Base-by-base conservation (phyloP, 1,140 invertebrate genomes). In the Meloidogyne exigua region DNA sequence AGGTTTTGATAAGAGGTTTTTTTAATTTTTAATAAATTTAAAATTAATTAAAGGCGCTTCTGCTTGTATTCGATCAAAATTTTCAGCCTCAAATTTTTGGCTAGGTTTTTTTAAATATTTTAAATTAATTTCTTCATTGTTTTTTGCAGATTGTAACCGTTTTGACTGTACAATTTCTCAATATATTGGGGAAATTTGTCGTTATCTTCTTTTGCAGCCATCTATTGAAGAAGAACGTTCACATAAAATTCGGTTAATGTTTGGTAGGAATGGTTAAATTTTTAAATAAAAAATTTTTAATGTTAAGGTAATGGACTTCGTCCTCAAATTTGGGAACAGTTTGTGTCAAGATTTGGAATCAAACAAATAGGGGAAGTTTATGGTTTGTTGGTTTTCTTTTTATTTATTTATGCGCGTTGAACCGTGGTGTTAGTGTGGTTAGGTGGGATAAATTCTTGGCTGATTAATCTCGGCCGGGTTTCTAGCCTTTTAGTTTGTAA, bases 171-270 rank as follows among this genome's bases (percentile, higher is more conserved):
- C 96, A 82, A 95, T 96, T 90, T 91, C 92, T 87, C 96, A 99
- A 87, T 99, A 99, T 87, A 98, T 99, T 85, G 96, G 96, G 13
- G 96, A 99, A 90, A 96, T 98, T 91, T 97, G 95, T 87, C 92
- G 96, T 13, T 99, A 99, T 89, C 91, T 99, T 36, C 89, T 99
- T 74, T 92, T 94, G n/a, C 93, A 94, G 67, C 92, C 93, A 15
- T 89, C 90, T 3, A 91, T 91, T 75, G 90, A 92, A 1, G 91
- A 92, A 67, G 95, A 98, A 84, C 92, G 89, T 18, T 89, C 92
- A 69, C 96, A 99, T 85, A 91, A 91, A 57, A 88, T 99, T 13
- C 90, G 93, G 63, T 25, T 83, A 49, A 80, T 83, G 69, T 82
- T 42, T 66, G 42, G 36, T 25, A 26, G 32, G 21, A 71, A n/a